phyloP scores from a whole-genome alignment of 92 coral and sea anemone species.

The Bergia sp. region DNA sequence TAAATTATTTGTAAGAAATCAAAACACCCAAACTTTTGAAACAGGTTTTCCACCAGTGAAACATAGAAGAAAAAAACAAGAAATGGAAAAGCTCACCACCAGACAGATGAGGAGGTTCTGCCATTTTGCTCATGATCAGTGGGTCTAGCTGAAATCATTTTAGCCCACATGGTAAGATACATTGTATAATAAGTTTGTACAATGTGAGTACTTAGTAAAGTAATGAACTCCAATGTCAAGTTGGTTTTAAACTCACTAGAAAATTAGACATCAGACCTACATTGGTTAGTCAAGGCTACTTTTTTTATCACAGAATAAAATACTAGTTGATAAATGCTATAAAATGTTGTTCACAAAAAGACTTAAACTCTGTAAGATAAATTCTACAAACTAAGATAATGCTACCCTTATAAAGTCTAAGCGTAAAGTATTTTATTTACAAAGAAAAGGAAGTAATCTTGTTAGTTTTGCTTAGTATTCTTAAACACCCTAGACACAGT shows the following conservation, averaged over 20 bases:
- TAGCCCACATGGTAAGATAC: conserved; percentile 41
- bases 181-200: background rate
- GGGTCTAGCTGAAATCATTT: conserved; percentile 61
- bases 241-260: too few relatives aligned
- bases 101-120: conserved; percentile 50
- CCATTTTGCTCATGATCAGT: conserved; percentile 58
- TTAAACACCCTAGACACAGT: too few relatives aligned
- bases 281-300: too few relatives aligned
- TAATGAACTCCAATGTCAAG: background rate
- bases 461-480: too few relatives aligned
- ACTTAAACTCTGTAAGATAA: too few relatives aligned
- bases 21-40: background rate
- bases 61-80: conserved; percentile 44
- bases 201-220: background rate
- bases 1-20: background rate
- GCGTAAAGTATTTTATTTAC: too few relatives aligned
- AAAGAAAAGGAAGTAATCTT: background rate
- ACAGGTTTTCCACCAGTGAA: conserved; percentile 42
- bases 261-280: too few relatives aligned
- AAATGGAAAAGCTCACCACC: conserved; percentile 53
- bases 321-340: too few relatives aligned
- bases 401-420: too few relatives aligned
- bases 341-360: too few relatives aligned
- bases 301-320: too few relatives aligned
- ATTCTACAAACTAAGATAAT: too few relatives aligned